Conservation (phyloP, 2,888 invertebrate species). For the Artemia sp. region DNA sequence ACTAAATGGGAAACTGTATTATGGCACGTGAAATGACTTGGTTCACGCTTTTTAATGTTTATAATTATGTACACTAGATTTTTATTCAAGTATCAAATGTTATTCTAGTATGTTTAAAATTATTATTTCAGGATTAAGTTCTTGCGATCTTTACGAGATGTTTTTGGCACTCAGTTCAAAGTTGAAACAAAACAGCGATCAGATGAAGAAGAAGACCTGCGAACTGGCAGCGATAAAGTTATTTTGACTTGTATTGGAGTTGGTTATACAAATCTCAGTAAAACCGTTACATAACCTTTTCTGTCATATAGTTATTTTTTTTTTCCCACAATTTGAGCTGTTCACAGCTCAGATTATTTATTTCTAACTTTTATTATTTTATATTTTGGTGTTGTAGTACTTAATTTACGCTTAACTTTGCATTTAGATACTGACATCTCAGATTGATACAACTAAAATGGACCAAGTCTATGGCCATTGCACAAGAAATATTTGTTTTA, state of each 20-base stretch:
- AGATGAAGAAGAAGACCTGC: slow-evolving; percentile 36
- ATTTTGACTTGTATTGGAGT: slow-evolving; percentile 80
- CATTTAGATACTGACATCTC: not conserved
- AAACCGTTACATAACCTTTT: slow-evolving; percentile 38
- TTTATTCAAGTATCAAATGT: too few relatives aligned
- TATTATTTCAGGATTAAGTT: slow-evolving; percentile 57
- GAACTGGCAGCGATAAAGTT: slow-evolving; percentile 47
- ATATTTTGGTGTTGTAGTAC: not conserved
- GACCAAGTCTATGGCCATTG: too few relatives aligned
- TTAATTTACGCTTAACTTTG: not conserved
- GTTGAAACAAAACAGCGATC: slow-evolving; percentile 46
- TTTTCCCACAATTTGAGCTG: not conserved
- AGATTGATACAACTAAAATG: not conserved
- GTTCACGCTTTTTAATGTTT: too few relatives aligned
- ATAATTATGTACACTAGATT: too few relatives aligned
- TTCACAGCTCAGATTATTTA: not conserved
- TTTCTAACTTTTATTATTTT: not conserved
- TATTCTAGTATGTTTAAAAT: too few relatives aligned
- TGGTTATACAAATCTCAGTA: slow-evolving; percentile 82
- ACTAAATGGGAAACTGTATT: too few relatives aligned
- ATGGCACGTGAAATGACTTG: too few relatives aligned
- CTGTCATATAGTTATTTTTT: slow-evolving; percentile 16
- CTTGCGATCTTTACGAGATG: slow-evolving; percentile 72
- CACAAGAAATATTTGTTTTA: too few relatives aligned
- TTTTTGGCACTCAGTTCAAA: slow-evolving; percentile 84